These are phyloP conservation scores for Liposcelis brunnea DNA, from an alignment of 2,888 invertebrate species.

Conservation along the genomic window DNA sequence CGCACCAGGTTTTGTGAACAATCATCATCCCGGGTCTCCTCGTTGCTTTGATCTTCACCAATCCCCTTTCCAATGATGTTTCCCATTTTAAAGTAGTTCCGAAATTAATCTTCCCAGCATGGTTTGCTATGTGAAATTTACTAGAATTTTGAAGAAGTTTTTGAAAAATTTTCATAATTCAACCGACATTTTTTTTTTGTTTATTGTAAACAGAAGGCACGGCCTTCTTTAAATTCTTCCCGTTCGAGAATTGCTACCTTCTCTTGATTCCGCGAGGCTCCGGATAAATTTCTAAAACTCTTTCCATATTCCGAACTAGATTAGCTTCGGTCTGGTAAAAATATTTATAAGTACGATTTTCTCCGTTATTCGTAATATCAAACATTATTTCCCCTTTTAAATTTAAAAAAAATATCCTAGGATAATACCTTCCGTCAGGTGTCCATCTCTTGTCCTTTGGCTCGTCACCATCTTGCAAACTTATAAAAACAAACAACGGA, in stretches of 20 bases:
- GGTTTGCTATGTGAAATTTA: too few relatives aligned
- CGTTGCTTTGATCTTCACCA: background rate
- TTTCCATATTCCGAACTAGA: too few relatives aligned
- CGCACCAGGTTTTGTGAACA: slow-evolving; percentile 48
- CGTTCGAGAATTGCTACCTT: too few relatives aligned
- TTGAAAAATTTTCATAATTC: too few relatives aligned
- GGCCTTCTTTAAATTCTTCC: too few relatives aligned
- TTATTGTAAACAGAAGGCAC: too few relatives aligned
- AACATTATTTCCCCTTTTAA: slow-evolving; percentile 35
- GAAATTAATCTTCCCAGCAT: too few relatives aligned
- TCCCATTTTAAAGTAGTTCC: background rate
- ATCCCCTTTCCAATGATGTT: background rate
- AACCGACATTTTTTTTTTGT: too few relatives aligned
- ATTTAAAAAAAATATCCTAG: slow-evolving; percentile 44
- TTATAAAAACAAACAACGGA: slow-evolving; percentile 46
- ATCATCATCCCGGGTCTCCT: slow-evolving; percentile 44
- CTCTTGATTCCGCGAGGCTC: too few relatives aligned
- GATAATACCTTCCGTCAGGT: slow-evolving; percentile 50
- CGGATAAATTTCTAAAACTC: too few relatives aligned
- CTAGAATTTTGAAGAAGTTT: too few relatives aligned
- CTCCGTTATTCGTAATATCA: slow-evolving; percentile 34
- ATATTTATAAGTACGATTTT: slow-evolving; percentile 19
- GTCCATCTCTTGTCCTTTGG: slow-evolving; percentile 32
- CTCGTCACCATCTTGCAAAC: slow-evolving; percentile 40
- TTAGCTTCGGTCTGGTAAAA: too few relatives aligned